Evolutionary conservation across 2,113 vertebrate genomes (phyloP).

Genomic region (Triplophysa rosa): DNA sequence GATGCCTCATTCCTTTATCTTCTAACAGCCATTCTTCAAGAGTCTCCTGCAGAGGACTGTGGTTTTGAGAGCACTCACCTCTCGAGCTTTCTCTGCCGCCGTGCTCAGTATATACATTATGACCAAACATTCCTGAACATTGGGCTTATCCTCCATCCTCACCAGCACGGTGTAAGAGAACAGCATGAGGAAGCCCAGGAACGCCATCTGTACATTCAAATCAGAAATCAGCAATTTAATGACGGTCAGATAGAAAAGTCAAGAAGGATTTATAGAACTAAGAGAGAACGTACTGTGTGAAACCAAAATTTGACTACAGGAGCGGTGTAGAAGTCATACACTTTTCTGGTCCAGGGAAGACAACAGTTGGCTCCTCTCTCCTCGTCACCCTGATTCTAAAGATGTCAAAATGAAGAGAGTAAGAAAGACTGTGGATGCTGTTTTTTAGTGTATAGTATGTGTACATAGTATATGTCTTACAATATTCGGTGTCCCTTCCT

Average conservation of each 20-base stretch:
- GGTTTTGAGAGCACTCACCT: conserved; percentile 75
- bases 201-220: conserved; percentile 80
- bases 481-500: conserved; percentile 32
- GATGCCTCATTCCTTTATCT: not conserved
- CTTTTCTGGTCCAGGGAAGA: conserved; percentile 77
- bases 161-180: conserved; percentile 92
- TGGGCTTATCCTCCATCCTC: conserved; percentile 85
- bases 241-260: not conserved
- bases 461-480: conserved; percentile 25
- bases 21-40: not conserved
- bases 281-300: conserved; percentile 83
- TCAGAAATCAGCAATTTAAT: not conserved
- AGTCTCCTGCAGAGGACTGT: not conserved
- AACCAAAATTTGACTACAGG: conserved; percentile 99
- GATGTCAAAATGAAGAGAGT: not conserved
- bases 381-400: conserved; percentile 74
- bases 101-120: conserved; percentile 88
- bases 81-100: conserved; percentile 88
- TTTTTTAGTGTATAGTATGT: not conserved
- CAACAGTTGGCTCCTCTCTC: conserved; percentile 74
- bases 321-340: conserved; percentile 93
- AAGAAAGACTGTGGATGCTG: too few species aligned
- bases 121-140: conserved; percentile 88
- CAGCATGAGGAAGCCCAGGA: conserved; percentile 89
- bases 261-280: not conserved